Percentiles rank a stretch among this genome's conserved stretches.
phyloP scores from a whole-genome alignment of 2,888 invertebrate species.

The Phortica okadai region DNA sequence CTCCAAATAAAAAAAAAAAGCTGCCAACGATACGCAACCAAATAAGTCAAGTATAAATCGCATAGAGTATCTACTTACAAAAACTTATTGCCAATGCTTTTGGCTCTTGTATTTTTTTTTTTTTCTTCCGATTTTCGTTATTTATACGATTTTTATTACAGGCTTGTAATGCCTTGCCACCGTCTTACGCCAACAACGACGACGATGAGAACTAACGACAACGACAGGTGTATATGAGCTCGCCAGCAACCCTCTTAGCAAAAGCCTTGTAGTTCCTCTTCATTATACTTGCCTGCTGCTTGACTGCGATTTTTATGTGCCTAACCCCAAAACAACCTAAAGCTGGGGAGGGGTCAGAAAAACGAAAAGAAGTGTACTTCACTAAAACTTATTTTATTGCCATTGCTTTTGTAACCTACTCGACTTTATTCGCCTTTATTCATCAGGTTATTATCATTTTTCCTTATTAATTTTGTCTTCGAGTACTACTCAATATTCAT shows the following conservation, averaged over 20 bases:
- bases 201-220: no score
- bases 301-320: constrained; percentile 16
- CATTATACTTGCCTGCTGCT: constrained; percentile 13
- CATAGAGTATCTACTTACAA: constrained; percentile 36
- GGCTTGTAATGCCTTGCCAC: constrained; percentile 44
- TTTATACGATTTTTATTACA: constrained; percentile 70
- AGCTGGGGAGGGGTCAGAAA: not conserved
- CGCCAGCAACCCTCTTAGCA: constrained; percentile 59
- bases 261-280: constrained; percentile 1
- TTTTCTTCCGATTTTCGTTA: constrained; percentile 50
- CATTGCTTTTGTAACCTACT: constrained; percentile 26
- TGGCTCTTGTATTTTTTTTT: constrained; percentile 35
- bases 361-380: not conserved
- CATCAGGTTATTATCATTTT: constrained; percentile 64
- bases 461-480: constrained; percentile 50
- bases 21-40: constrained; percentile 34
- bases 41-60: constrained; percentile 33
- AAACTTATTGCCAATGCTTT: constrained; percentile 27
- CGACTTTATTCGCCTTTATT: constrained; percentile 53
- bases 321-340: not conserved
- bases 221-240: constrained; percentile 51
- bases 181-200: constrained; percentile 41
- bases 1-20: not conserved
- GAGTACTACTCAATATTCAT: constrained; percentile 68
- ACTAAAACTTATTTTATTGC: constrained; percentile 30